Base-by-base conservation (phyloP, 2,797 vertebrate species). In the Crax fasciolata region DNA sequence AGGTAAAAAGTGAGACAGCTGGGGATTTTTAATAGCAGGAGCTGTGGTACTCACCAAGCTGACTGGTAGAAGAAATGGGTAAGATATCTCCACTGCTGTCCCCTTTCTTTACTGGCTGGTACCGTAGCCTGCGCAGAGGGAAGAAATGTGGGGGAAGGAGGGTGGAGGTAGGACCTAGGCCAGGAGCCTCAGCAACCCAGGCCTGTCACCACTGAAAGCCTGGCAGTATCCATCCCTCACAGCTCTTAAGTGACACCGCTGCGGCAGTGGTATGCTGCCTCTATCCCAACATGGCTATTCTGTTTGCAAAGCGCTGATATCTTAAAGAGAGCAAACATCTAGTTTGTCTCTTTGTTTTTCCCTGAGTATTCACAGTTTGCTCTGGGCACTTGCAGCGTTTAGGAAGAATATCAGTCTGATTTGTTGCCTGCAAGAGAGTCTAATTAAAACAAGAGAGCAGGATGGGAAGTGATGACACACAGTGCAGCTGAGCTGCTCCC, bases 341-440 rank as follows among this genome's bases (percentile, higher is more conserved):
- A 96, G 96, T 97, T 97, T 95, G 46, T 54, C 75, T 78, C 51
- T 90, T 85, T 92, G 71, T 97, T 97, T 95, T 97, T 96, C 93
- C 90, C 67, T 92, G 91, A 95, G 90, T 92, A 95, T 97, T 97
- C 96, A 92, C 96, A 96, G 86, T 97, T 98, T 97, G 90, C 93
- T 95, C 89, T 95, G 96, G 97, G 96, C 96, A 97, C 97, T 98
- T 97, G 90, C 96, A 96, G 94, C 87, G 57, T 94, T 97, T 97
- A 89, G 93, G 54, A 93, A 97, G 84, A 94, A 95, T 94, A 96
- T 96, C 95, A 71, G 90, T 96, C 93, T 97, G 96, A 98, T 98
- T 97, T 98, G 97, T 96, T 98, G 97, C 97, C 95, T 97, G 97
- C 93, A 96, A 97, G 96, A 98, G 97, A 97, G 95, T 92, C 97